A percentile compares a stretch with the other conserved stretches of the same genome.
Conservation (phyloP, 2,113 vertebrate genomes). For the Ictalurus punctatus region DNA sequence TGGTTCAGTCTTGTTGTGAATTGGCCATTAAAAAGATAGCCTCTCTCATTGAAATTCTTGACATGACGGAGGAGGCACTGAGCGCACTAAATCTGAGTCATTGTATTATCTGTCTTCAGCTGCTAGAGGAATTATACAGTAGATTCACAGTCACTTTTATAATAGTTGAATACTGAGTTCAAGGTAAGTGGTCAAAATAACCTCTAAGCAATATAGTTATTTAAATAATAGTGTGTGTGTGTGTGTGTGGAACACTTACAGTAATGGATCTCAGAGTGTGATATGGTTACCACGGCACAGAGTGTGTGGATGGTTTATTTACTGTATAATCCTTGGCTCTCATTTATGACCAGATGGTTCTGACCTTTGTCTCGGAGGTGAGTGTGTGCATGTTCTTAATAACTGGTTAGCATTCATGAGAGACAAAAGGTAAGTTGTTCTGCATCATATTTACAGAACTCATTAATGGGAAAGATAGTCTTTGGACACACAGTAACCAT, state of each 20-base stretch:
- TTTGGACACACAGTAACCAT: not conserved
- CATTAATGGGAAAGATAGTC: not conserved
- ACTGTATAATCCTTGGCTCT: constrained; percentile 45
- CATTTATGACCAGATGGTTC: constrained; percentile 45
- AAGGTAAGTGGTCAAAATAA: constrained; percentile 33
- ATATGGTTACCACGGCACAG: constrained; percentile 48
- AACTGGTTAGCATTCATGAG: constrained; percentile 39
- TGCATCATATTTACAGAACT: constrained; percentile 38
- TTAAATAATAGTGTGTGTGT: constrained; percentile 14
- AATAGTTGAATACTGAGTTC: constrained; percentile 30
- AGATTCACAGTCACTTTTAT: constrained; percentile 24
- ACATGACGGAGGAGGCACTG: constrained; percentile 44
- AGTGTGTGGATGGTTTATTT: constrained; percentile 51
- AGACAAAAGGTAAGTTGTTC: constrained; percentile 65
- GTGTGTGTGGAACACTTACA: constrained; percentile 31
- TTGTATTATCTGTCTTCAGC: constrained; percentile 39
- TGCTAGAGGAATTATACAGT: constrained; percentile 5
- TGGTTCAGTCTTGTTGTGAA: constrained; percentile 47
- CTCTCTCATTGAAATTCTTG: constrained; percentile 51
- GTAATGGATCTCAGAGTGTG: constrained; percentile 35
- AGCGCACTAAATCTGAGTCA: constrained; percentile 46
- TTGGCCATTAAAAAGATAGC: constrained; percentile 44
- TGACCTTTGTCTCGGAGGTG: constrained; percentile 45
- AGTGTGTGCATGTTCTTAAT: constrained; percentile 29
- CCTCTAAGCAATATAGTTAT: constrained; percentile 8